Percentiles rank a stretch among this genome's conserved stretches.
Evolutionary conservation across 2,797 vertebrate species (phyloP).

Genomic region (Gouania willdenowi): DNA sequence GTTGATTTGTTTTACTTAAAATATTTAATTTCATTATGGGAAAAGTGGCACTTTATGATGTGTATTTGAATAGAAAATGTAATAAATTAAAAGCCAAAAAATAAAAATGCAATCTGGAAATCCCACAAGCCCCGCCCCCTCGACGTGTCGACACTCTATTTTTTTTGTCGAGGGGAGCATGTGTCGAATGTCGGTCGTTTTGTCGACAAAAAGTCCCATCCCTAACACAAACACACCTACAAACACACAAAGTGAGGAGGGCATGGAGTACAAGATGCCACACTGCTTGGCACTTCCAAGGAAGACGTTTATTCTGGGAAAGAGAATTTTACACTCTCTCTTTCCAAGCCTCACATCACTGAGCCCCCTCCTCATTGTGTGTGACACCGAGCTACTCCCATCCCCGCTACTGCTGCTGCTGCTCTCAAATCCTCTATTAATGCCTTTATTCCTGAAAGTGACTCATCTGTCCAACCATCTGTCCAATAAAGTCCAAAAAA

Average conservation of each 20-base stretch:
- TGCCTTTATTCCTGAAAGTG: background rate
- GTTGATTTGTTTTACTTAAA: too few species aligned
- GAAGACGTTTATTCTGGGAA: slow-evolving; percentile 57
- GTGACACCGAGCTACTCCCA: background rate
- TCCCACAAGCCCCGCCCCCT: too few species aligned
- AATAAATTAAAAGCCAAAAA: too few species aligned
- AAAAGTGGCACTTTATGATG: too few species aligned
- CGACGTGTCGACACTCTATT: too few species aligned
- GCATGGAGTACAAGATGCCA: slow-evolving; percentile 19
- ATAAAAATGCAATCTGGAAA: too few species aligned
- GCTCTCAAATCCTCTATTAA: background rate
- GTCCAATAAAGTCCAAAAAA: background rate
- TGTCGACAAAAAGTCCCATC: too few species aligned
- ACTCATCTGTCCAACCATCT: background rate
- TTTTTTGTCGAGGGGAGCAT: too few species aligned
- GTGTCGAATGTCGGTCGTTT: too few species aligned
- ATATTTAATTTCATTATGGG: too few species aligned
- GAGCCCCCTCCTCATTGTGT: slow-evolving; percentile 6
- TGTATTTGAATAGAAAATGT: too few species aligned
- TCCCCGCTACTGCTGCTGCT: background rate
- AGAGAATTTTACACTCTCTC: slow-evolving; percentile 49
- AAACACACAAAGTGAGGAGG: slow-evolving; percentile 6
- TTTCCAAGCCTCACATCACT: slow-evolving; percentile 16
- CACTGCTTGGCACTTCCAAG: slow-evolving; percentile 25
- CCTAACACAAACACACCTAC: background rate